Conservation (phyloP, 2,888 invertebrate genomes). For the Lathronympha strigana region DNA sequence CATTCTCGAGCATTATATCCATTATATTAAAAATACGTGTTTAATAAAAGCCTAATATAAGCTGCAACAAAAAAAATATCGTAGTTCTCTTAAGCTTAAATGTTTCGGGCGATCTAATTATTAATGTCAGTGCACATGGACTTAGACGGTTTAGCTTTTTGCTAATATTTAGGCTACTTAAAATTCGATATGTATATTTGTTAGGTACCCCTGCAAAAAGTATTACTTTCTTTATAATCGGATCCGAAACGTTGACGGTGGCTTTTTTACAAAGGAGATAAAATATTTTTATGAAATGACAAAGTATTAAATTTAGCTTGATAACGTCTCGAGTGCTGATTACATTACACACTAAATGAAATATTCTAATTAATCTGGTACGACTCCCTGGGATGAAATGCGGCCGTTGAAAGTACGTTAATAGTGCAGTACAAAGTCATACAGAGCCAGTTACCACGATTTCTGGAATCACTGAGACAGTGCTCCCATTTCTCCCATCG, state of each 20-base stretch:
- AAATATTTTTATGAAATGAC: constrained; percentile 81
- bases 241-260: constrained; percentile 62
- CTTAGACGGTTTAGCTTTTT: constrained; percentile 75
- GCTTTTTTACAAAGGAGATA: constrained; percentile 69
- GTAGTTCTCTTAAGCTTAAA: constrained; percentile 80
- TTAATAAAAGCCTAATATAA: constrained; percentile 81
- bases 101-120: constrained; percentile 76
- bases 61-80: constrained; percentile 75
- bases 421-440: constrained; percentile 74
- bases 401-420: constrained; percentile 54
- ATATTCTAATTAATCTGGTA: constrained; percentile 55
- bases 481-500: constrained; percentile 63
- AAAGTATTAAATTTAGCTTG: constrained; percentile 77
- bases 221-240: constrained; percentile 72
- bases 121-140: constrained; percentile 79
- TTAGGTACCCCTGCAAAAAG: constrained; percentile 67
- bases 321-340: constrained; percentile 56
- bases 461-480: constrained; percentile 53
- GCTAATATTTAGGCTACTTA: constrained; percentile 60
- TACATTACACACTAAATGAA: constrained; percentile 66
- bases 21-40: constrained; percentile 76
- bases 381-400: constrained; percentile 68
- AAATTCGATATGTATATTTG: constrained; percentile 66
- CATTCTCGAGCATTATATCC: constrained; percentile 75
- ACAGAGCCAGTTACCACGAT: constrained; percentile 78